phyloP scores from a whole-genome alignment of 2,113 vertebrate species.

The Microcebus ravelobensis region DNA sequence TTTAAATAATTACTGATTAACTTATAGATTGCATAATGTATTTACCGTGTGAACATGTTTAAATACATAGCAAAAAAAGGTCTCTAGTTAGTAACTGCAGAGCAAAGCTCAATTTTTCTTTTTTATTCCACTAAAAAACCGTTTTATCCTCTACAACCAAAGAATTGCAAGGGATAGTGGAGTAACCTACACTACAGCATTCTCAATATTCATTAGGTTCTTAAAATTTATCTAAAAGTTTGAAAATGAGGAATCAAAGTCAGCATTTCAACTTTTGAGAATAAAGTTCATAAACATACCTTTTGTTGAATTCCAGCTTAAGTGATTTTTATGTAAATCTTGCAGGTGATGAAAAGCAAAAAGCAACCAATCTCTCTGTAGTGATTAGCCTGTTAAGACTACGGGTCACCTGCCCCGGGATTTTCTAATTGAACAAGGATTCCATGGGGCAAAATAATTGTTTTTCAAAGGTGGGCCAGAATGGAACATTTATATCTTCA shows the following conservation, averaged over 20 bases:
- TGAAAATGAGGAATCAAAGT: slow-evolving; percentile 64
- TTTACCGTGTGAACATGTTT: slow-evolving; percentile 11
- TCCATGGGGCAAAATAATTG: slow-evolving; percentile 80
- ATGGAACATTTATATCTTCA: slow-evolving; percentile 82
- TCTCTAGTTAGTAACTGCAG: neutral
- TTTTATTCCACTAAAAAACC: neutral
- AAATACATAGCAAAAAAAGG: neutral
- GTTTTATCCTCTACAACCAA: neutral
- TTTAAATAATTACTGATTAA: neutral
- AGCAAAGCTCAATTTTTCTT: slow-evolving; percentile 30
- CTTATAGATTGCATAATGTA: neutral
- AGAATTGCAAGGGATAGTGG: neutral
- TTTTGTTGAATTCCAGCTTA: slow-evolving; percentile 86
- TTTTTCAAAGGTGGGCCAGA: slow-evolving; percentile 82
- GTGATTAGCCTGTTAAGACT: slow-evolving; percentile 85
- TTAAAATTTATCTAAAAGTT: neutral
- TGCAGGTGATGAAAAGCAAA: slow-evolving; percentile 85
- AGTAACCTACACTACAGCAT: neutral
- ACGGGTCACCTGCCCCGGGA: slow-evolving; percentile 80
- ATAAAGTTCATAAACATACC: slow-evolving; percentile 86
- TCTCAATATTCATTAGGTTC: neutral
- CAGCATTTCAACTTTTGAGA: slow-evolving; percentile 80
- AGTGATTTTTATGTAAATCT: slow-evolving; percentile 84
- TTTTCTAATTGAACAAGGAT: slow-evolving; percentile 81
- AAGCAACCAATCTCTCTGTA: slow-evolving; percentile 81